Evolutionary conservation across 2,797 vertebrate species (phyloP), one percentile per base, ranked within the genome.

Genomic region (Poecilia gillii): DNA sequence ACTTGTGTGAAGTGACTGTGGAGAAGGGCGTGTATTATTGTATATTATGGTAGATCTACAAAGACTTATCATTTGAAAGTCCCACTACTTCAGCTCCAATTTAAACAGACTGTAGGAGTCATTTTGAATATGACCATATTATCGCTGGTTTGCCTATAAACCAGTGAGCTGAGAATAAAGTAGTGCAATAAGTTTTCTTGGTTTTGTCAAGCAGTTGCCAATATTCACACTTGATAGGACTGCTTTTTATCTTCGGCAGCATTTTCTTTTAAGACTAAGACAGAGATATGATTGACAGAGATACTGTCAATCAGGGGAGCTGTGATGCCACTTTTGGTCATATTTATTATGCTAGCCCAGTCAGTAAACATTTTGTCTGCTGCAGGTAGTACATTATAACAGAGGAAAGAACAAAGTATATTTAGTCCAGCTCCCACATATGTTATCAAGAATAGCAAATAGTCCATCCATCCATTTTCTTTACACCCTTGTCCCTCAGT

Each of bases 71-170:
- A 73, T 78, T n/a, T 77, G 72, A 75, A 83, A 88, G 49, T 76
- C 80, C 64, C 25, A 79, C 53, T 51, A 64, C 55, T 84, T 81
- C 62, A 74, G 74, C 76, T 74, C 74, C 77, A 81, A 82, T 45
- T 77, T 72, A 80, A 89, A 55, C 82, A 85, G 86, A 89, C 84
- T 83, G 74, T 36, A 36, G 75, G 68, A 57, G 74, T 68, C 64
- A 16, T 74, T 85, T 74, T 84, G 36, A 91, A 80, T 43, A 82
- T 74, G 49, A 73, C 59, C 23, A 62, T 33, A 77, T 85, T 68
- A 88, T 85, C 72, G 33, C 47, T 55, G n/a, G 81, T 66, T 73
- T 81, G 66, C 57, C 78, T 59, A 73, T 1, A 2, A 41, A 41
- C 39, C 39, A 41, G 39, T 41, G 39, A 41, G 6, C 39, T 41